A percentile compares a stretch with the other conserved stretches of the same genome.
Evolutionary conservation across 2,888 invertebrate genomes (phyloP).

Genomic region (Polyploca ridens): DNA sequence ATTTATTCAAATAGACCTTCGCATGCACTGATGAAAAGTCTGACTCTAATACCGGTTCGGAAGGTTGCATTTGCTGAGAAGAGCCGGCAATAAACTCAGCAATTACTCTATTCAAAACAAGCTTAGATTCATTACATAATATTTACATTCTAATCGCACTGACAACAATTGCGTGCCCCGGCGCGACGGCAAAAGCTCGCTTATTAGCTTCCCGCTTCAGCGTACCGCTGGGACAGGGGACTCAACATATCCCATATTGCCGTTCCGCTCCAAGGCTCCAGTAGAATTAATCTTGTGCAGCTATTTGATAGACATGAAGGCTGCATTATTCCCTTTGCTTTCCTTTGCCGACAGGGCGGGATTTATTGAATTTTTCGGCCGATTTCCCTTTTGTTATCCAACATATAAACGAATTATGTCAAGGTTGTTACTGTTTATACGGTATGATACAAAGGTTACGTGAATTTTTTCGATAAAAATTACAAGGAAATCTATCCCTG

Average conservation of each 20-base stretch:
- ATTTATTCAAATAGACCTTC: no score
- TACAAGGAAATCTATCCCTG: neutral
- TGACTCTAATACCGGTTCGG: no score
- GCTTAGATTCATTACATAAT: no score
- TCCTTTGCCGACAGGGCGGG: constrained; percentile 34
- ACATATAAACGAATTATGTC: constrained; percentile 16
- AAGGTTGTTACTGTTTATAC: constrained; percentile 16
- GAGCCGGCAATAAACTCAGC: no score
- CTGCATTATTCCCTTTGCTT: constrained; percentile 39
- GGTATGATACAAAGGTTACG: neutral
- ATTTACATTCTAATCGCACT: no score
- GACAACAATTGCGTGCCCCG: no score
- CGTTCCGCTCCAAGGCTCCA: constrained; percentile 36
- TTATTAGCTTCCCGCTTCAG: neutral
- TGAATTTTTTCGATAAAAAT: neutral
- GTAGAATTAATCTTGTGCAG: constrained; percentile 51
- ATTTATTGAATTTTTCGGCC: constrained; percentile 32
- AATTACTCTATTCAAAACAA: no score
- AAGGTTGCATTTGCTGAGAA: no score
- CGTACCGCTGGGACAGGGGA: neutral
- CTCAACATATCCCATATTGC: neutral
- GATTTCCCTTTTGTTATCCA: constrained; percentile 21
- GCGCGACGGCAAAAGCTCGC: no score
- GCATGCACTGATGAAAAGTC: no score
- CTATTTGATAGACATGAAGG: constrained; percentile 48